Evolutionary conservation across 2,888 invertebrate genomes (phyloP), one percentile per base, ranked within the genome.

Genomic region (Shargacucullia verbasci): DNA sequence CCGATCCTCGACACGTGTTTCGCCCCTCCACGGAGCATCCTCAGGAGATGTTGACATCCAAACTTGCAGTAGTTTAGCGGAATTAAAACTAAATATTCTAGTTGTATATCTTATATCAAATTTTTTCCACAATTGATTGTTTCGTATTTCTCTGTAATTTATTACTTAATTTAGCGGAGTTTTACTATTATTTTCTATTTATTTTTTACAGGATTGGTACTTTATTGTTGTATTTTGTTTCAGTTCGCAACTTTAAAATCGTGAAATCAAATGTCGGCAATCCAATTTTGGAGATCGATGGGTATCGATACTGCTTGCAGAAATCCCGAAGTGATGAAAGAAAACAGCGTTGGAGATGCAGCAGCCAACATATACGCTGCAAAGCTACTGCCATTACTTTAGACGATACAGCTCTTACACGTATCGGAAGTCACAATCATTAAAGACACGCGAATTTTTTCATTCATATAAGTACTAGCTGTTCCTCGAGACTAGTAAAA

Each of bases 281-380:
- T 10, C 53, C 45, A 11, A 70, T 67, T 59, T 15, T 70, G 43
- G 63, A 58, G 15, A 40, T 73, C 15, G 70, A 70, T 53, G 70
- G 70, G 6, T 70, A 73, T 34, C 35, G 56, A 5, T 70, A 56
- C 27, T 56, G 53, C 20, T 27, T 73, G 29, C 59, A 56, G 31
- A 59, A 58, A 20, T 64, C 37, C 12, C 50, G 50, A 4, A 72
- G 53, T 25, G 34, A 52, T 14, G 58, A 34, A 0, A 1, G 37
- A 4, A 75, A 50, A 12, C 60, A 60, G 2, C 55, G 64, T 0
- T 73, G 73, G 73, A 61, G 48, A 6, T 73, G 73, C 50, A 60
- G 50, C 12, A 61, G 64, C 10, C 75, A 72, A 7, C 48, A 56
- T n/a, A 20, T 48, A 0, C 48, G 70, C 11, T 62, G 64, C 34